phyloP scores from a whole-genome alignment of 2,797 vertebrate genomes.

The Enteromius viviparus region DNA sequence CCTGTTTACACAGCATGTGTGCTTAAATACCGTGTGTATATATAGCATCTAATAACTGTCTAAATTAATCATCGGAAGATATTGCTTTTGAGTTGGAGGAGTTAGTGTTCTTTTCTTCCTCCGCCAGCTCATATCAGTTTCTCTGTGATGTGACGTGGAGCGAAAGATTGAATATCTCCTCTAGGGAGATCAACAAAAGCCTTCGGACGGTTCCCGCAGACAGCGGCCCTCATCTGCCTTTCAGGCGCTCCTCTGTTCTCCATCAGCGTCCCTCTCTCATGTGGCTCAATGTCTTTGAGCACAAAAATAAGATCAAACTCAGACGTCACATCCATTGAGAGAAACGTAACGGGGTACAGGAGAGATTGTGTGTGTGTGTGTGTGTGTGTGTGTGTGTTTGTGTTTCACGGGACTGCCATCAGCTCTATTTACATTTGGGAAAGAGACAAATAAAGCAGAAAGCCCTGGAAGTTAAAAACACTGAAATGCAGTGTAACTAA shows the following conservation, averaged over 20 bases:
- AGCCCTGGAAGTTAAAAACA: slow-evolving; percentile 13
- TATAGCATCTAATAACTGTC: slow-evolving; percentile 3
- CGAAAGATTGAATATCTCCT: slow-evolving; percentile 24
- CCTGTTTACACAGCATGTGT: slow-evolving; percentile 3
- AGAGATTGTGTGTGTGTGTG: not conserved
- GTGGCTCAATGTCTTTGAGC: slow-evolving; percentile 10
- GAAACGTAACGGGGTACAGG: not conserved
- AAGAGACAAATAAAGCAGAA: slow-evolving; percentile 23
- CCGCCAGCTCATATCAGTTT: slow-evolving; percentile 12
- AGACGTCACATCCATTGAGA: slow-evolving; percentile 26
- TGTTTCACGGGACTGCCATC: slow-evolving; percentile 26
- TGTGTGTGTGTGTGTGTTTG: slow-evolving; percentile 10
- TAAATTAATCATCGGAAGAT: slow-evolving; percentile 21
- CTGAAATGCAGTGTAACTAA: slow-evolving; percentile 3
- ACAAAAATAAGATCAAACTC: slow-evolving; percentile 22
- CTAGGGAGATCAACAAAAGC: slow-evolving; percentile 16
- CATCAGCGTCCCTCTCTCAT: not conserved
- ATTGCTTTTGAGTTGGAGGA: slow-evolving; percentile 1
- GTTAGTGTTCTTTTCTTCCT: slow-evolving; percentile 10
- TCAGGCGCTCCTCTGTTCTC: not conserved
- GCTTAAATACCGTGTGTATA: not conserved
- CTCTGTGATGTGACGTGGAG: slow-evolving; percentile 4
- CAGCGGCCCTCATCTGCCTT: slow-evolving; percentile 13
- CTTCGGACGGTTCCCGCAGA: not conserved
- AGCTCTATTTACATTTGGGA: slow-evolving; percentile 24